A percentile compares a stretch with the other conserved stretches of the same genome.
These are phyloP conservation scores for Chymomyza procnemis DNA, from an alignment of 2,888 invertebrate genomes.

Conservation along the genomic window DNA sequence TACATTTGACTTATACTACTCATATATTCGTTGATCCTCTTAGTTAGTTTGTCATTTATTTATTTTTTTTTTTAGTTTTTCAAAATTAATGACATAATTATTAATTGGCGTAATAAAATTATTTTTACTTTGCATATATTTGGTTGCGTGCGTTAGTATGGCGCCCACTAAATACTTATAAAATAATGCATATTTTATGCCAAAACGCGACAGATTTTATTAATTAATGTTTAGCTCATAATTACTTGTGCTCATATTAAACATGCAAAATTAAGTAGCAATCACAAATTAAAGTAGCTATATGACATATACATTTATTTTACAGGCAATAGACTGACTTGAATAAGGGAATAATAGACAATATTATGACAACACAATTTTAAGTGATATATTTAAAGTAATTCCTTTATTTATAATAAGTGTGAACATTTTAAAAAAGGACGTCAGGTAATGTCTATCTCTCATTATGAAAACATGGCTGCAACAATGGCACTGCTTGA, in stretches of 20 bases:
- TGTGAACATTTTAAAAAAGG: too few species aligned
- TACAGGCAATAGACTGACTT: too few species aligned
- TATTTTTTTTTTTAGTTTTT: neutral
- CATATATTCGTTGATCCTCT: neutral
- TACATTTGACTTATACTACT: neutral
- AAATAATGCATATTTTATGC: constrained; percentile 40
- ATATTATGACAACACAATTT: too few species aligned
- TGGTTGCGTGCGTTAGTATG: neutral
- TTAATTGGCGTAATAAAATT: constrained; percentile 37
- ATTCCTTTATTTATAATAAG: too few species aligned
- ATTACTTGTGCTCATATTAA: constrained; percentile 48
- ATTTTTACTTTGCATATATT: constrained; percentile 1
- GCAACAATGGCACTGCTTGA: too few species aligned
- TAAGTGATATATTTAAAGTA: too few species aligned
- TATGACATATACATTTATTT: too few species aligned
- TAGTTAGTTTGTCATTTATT: neutral
- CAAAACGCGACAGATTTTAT: constrained; percentile 34
- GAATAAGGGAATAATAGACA: too few species aligned
- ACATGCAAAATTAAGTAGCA: constrained; percentile 27
- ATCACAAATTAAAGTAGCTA: too few species aligned
- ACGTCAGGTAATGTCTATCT: too few species aligned
- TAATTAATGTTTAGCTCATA: constrained; percentile 51
- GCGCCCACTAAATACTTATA: constrained; percentile 39
- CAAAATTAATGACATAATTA: constrained; percentile 47
- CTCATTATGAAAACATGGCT: too few species aligned